Percentiles rank a stretch among this genome's conserved stretches.
Conservation (phyloP, 2,113 vertebrate species). For the Plotosus lineatus region DNA sequence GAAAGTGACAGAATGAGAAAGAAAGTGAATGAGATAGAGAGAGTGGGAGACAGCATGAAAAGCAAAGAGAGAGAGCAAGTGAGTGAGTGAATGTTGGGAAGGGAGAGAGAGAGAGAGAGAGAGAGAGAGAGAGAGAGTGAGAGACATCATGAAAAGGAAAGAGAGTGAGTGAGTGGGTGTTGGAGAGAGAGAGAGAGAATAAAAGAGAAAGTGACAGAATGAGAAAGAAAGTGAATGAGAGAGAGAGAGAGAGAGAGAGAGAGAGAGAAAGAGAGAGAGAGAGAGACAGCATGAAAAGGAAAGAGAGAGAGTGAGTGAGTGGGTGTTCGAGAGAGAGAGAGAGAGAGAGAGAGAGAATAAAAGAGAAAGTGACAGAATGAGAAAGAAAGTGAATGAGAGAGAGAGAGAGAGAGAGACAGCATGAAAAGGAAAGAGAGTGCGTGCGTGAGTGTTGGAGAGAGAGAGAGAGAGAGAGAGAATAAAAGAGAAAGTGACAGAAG, state of each 20-base stretch:
- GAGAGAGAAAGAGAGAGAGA: not conserved
- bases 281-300: not conserved
- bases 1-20: too few relatives aligned
- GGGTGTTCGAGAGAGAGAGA: not conserved
- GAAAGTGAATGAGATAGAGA: not conserved
- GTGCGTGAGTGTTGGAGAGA: constrained; percentile 10
- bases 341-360: not conserved
- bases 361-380: not conserved
- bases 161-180: too few relatives aligned
- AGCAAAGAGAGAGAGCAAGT: not conserved
- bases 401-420: not conserved
- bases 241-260: too few relatives aligned
- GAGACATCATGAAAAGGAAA: not conserved
- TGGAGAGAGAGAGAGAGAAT: not conserved
- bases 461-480: constrained; percentile 6
- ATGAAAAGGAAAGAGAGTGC: not conserved
- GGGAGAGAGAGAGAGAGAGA: not conserved
- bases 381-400: not conserved
- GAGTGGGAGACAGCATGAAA: too few relatives aligned
- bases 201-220: not conserved
- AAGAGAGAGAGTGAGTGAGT: not conserved
- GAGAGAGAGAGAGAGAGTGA: not conserved
- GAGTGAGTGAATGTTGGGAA: too few relatives aligned
- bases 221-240: too few relatives aligned
- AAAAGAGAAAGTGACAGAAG: not conserved